Evolutionary conservation across 1,140 invertebrate species (phyloP).

Genomic region (Drosophila elegans): DNA sequence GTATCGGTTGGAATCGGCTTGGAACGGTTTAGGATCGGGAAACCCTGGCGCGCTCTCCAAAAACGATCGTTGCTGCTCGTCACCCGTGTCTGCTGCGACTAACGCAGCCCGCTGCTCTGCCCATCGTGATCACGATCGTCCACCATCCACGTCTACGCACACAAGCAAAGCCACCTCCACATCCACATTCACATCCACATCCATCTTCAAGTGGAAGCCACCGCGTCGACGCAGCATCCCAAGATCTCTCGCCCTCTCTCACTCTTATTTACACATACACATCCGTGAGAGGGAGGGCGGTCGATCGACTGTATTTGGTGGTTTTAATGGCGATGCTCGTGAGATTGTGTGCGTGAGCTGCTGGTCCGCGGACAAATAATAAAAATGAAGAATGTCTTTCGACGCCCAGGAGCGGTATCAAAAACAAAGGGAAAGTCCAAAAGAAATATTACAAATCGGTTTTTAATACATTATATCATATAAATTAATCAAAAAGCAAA

Average conservation of each 20-base stretch:
- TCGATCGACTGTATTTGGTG: conserved; percentile 75
- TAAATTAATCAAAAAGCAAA: too few species aligned
- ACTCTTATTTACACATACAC: conserved; percentile 25
- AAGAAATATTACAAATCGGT: too few species aligned
- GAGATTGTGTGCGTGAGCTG: conserved; percentile 40
- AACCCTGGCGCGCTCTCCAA: conserved; percentile 48
- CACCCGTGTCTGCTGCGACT: conserved; percentile 83
- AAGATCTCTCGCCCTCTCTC: conserved; percentile 54
- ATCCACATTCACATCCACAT: conserved; percentile 38
- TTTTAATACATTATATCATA: too few species aligned
- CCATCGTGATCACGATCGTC: conserved; percentile 36
- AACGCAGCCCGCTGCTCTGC: conserved; percentile 57
- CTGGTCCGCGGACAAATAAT: conserved; percentile 57
- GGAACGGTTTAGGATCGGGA: conserved; percentile 19
- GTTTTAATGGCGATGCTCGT: conserved; percentile 75
- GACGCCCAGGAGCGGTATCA: conserved; percentile 43
- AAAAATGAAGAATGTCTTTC: conserved; percentile 78
- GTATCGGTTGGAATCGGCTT: conserved; percentile 9
- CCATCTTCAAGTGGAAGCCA: conserved; percentile 14
- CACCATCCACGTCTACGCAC: conserved; percentile 43
- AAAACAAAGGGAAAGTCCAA: too few species aligned
- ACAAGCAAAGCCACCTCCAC: conserved; percentile 2
- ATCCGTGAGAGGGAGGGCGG: conserved; percentile 58
- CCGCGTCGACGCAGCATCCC: conserved; percentile 64
- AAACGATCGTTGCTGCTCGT: conserved; percentile 80